Conservation (phyloP, 2,113 vertebrate genomes). For the Martes martes region DNA sequence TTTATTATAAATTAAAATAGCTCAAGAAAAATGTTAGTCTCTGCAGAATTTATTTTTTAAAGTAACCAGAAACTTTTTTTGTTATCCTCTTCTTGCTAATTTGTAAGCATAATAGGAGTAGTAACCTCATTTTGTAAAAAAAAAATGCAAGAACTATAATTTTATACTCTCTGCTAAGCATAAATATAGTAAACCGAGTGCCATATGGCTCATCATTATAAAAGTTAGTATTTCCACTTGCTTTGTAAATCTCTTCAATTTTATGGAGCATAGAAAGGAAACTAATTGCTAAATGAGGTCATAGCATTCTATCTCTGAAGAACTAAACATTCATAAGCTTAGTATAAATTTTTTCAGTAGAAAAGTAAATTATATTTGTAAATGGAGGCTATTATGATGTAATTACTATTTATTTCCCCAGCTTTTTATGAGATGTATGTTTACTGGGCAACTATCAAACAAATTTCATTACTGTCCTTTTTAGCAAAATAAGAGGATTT, state of each 20-base stretch:
- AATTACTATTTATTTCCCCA: conserved; percentile 49
- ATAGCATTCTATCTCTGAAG: conserved; percentile 61
- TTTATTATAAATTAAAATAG: background rate
- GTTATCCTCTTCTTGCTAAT: conserved; percentile 10
- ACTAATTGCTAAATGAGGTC: conserved; percentile 52
- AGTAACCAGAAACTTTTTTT: background rate
- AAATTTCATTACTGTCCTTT: conserved; percentile 22
- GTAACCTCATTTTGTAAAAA: conserved; percentile 32
- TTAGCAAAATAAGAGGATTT: conserved; percentile 13
- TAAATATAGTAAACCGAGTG: conserved; percentile 61
- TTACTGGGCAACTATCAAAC: conserved; percentile 13
- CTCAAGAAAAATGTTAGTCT: background rate
- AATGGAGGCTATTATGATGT: conserved; percentile 23
- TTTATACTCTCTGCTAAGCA: conserved; percentile 54
- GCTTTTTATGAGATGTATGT: background rate
- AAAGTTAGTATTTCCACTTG: conserved; percentile 63
- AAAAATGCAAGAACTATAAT: conserved; percentile 39
- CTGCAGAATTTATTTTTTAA: background rate
- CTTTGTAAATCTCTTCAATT: conserved; percentile 70
- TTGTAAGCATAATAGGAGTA: conserved; percentile 28
- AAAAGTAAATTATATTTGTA: conserved; percentile 55
- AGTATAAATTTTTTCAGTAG: conserved; percentile 47
- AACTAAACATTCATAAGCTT: conserved; percentile 29
- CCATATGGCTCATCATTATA: conserved; percentile 64
- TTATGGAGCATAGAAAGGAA: conserved; percentile 62